Base-by-base conservation (phyloP, 2,797 vertebrate species). In the Hipposideros larvatus region DNA sequence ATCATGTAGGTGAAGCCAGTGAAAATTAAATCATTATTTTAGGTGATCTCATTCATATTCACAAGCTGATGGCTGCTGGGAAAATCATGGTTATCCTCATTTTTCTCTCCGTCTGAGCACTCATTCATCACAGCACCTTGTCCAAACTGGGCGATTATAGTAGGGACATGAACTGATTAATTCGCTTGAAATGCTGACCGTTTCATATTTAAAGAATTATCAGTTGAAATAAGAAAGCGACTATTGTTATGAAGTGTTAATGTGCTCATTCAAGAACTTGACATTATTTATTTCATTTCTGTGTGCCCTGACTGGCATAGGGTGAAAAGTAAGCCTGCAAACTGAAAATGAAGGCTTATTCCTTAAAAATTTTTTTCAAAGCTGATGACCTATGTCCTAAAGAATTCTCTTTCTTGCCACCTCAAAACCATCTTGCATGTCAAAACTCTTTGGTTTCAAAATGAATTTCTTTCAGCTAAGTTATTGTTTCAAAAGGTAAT, bases 401-500 rank as follows among this genome's bases (percentile, higher is more conserved):
- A 82, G 82, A 90, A 88, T 91, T 89, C 4, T 80, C 55, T 46
- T 79, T 84, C 70, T 74, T 91, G 9, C 21, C 3, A 63, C 41
- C 77, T 95, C 63, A 96, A 73, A 96, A 55, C 22, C 19, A 59
- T 22, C 28, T 61, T 78, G 48, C n/a, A 75, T 41, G 89, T 90
- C 34, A 84, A 91, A 94, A 91, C 41, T 37, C 4, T 48, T 92
- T 80, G 11, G 75, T 55, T 41, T 89, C 43, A 93, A 91, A 89
- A 57, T 84, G 53, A 94, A 71, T 84, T 94, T 95, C 34, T 93
- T 90, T 94, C 53, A 48, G 26, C 48, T 53, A 46, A 71, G 31
- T 65, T 71, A 66, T 77, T 90, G 75, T 79, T 97, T 93, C 55
- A 86, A 90, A 87, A 70, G 24, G 63, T 53, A 91, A 80, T 77